Conservation (phyloP, 2,888 invertebrate species). For the Plagodis pulveraria region DNA sequence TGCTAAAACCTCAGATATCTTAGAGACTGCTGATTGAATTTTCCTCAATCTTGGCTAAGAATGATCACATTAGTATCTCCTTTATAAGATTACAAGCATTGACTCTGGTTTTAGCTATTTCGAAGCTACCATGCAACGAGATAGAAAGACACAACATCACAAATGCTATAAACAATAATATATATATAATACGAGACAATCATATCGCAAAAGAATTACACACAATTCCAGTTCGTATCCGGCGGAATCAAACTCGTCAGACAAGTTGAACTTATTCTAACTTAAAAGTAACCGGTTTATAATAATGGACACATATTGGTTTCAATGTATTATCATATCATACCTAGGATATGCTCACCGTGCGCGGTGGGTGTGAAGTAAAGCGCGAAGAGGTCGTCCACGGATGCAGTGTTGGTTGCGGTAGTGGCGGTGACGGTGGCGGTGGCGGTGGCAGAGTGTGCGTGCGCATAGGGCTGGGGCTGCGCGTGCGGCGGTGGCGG, state of each 20-base stretch:
- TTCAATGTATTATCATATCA: conserved; percentile 8
- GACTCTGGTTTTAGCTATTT: no score
- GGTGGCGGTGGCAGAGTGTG: conserved; percentile 67
- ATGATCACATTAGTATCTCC: no score
- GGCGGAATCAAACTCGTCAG: conserved; percentile 37
- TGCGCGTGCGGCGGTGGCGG: conserved; percentile 78
- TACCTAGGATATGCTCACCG: conserved; percentile 74
- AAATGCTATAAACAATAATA: no score
- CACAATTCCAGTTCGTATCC: conserved; percentile 28
- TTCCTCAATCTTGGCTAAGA: no score
- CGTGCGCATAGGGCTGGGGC: conserved; percentile 71
- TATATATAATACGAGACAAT: conserved; percentile 4
- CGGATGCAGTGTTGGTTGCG: conserved; percentile 82
- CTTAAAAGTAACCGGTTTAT: conserved; percentile 34
- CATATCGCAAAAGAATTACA: conserved; percentile 23
- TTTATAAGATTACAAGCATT: no score
- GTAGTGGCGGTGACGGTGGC: conserved; percentile 60
- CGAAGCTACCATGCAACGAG: no score
- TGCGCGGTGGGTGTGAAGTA: conserved; percentile 88
- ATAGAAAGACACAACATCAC: no score
- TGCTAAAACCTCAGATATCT: no score
- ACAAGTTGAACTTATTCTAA: conserved; percentile 37
- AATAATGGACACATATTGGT: conserved; percentile 17
- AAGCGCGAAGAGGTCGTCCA: conserved; percentile 90
- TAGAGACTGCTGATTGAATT: no score